Evolutionary conservation across 2,113 vertebrate genomes (phyloP), one percentile per base, ranked within the genome.

Genomic region (Sinocyclocheilus rhinocerous): DNA sequence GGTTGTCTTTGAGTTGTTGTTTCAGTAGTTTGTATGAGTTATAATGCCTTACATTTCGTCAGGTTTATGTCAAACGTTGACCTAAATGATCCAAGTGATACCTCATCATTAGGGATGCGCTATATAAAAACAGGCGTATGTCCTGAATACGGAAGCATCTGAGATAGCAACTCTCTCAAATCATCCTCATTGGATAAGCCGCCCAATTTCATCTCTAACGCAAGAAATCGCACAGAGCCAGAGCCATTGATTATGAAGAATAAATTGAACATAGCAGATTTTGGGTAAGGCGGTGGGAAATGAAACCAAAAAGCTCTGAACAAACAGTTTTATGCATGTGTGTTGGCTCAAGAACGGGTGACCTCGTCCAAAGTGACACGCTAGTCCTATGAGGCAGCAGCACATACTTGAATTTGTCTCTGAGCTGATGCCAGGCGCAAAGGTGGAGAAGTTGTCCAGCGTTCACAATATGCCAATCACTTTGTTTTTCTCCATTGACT

Each of bases 251-350:
- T 76, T 11, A 36, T 26, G 6, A 65, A 15, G n/a, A 15, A 55
- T 55, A 81, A 29, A 84, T 63, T 39, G 6, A 79, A 79, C 77
- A 69, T 89, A 85, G 76, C 78, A 77, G 67, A 57, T 78, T 84
- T 39, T 12, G 39, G 78, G 75, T 22, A 33, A 84, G 83, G 57
- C 84, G 33, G 59, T 83, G 88, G 87, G 81, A 88, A 89, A 87
- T 76, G 29, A 76, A 81, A 89, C 88, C 86, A 87, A 80, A 93
- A 91, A 91, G 91, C 86, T 10, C 61, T 87, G 89, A 88, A 90
- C 63, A 65, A 87, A 89, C 45, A 15, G 9, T 82, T 90, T 89
- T 83, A 92, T 48, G 72, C 87, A 83, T 83, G 86, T 50, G 84
- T 50, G 48, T 5, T 57, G 73, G 87, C 87, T 78, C 55, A 65